These are phyloP conservation scores for Sipha maydis DNA, from an alignment of 2,888 invertebrate genomes.

Conservation along the genomic window DNA sequence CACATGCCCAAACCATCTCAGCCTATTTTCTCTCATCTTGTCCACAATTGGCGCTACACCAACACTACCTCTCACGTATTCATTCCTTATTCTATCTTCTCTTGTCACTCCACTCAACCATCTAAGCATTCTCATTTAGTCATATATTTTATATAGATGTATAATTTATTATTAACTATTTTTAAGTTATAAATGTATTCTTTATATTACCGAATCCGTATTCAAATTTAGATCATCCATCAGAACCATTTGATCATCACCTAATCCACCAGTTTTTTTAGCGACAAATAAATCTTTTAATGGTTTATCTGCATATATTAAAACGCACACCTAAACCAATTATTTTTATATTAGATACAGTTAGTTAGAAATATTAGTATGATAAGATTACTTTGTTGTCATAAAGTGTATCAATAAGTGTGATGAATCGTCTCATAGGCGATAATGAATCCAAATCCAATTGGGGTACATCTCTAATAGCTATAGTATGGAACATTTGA, in stretches of 20 bases:
- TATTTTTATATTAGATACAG: slow-evolving; percentile 56
- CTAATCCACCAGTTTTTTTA: slow-evolving; percentile 69
- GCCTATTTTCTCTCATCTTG: too few relatives aligned
- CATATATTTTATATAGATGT: neutral
- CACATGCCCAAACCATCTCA: too few relatives aligned
- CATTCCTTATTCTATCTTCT: too few relatives aligned
- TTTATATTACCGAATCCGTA: slow-evolving; percentile 74
- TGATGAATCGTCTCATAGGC: slow-evolving; percentile 94
- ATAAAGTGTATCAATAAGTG: slow-evolving; percentile 95
- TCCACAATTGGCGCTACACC: too few relatives aligned
- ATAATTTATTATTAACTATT: neutral
- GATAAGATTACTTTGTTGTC: slow-evolving; percentile 80
- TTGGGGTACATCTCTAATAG: slow-evolving; percentile 89
- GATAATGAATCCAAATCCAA: slow-evolving; percentile 82
- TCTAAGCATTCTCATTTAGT: too few relatives aligned
- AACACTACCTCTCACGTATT: too few relatives aligned
- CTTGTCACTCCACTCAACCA: too few relatives aligned
- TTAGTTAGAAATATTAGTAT: slow-evolving; percentile 22
- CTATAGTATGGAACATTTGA: slow-evolving; percentile 93
- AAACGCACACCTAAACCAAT: slow-evolving; percentile 75
- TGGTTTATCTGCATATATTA: slow-evolving; percentile 84
- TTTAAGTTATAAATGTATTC: neutral
- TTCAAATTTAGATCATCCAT: slow-evolving; percentile 96
- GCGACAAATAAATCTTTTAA: slow-evolving; percentile 78
- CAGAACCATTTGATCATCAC: slow-evolving; percentile 84